Evolutionary conservation across 1,140 invertebrate species (phyloP).

Genomic region (Andrena cerasifolii): DNA sequence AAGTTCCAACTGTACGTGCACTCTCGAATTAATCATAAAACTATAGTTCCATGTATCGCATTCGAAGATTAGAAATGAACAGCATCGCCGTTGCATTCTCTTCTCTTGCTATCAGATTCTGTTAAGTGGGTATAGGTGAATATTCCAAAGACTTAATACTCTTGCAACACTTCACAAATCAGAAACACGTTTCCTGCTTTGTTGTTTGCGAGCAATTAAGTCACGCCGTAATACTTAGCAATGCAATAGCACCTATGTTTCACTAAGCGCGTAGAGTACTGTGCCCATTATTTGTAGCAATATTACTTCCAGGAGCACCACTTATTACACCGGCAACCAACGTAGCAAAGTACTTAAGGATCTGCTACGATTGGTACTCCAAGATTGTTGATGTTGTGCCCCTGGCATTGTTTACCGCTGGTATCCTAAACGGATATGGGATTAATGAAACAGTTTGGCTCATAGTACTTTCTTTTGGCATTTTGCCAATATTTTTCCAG

Average conservation of each 20-base stretch:
- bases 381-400: slow-evolving; percentile 75
- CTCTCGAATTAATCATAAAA: not conserved
- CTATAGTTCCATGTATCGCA: not conserved
- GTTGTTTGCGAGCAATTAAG: slow-evolving; percentile 18
- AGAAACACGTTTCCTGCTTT: not conserved
- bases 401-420: slow-evolving; percentile 76
- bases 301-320: slow-evolving; percentile 69
- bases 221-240: slow-evolving; percentile 11
- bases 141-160: not conserved
- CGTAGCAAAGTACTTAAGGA: slow-evolving; percentile 71
- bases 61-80: not conserved
- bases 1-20: slow-evolving; percentile 48
- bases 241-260: not conserved
- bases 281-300: slow-evolving; percentile 23
- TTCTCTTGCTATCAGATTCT: not conserved
- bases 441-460: slow-evolving; percentile 69
- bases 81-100: not conserved
- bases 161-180: not conserved
- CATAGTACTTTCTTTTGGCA: slow-evolving; percentile 66
- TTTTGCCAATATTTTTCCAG: slow-evolving; percentile 73
- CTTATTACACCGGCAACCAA: slow-evolving; percentile 50
- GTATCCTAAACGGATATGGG: slow-evolving; percentile 72
- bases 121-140: not conserved
- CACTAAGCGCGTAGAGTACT: not conserved
- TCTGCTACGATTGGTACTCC: slow-evolving; percentile 76